A percentile compares a stretch with the other conserved stretches of the same genome.
Evolutionary conservation across 2,797 vertebrate species (phyloP).

Genomic region (Muscicapa striata): DNA sequence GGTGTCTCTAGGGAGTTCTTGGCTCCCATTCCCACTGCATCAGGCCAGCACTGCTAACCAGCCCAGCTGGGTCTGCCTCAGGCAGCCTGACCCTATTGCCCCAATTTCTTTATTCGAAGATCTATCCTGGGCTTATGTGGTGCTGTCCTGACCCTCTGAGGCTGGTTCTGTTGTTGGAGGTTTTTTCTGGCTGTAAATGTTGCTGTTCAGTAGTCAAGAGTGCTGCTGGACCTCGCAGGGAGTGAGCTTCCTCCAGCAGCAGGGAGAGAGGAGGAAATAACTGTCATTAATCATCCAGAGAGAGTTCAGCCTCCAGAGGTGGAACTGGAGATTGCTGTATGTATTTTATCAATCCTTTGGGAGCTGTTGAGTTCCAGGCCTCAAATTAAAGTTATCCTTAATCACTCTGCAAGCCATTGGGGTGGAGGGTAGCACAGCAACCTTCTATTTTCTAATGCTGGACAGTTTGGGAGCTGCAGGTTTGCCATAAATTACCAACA

Average conservation of each 20-base stretch:
- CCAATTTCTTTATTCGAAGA: not conserved
- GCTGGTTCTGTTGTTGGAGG: not conserved
- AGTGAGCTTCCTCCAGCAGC: not conserved
- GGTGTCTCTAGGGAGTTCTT: not conserved
- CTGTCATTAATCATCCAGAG: conserved; percentile 24
- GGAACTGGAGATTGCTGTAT: conserved; percentile 34
- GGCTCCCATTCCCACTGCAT: not conserved
- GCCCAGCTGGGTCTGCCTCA: not conserved
- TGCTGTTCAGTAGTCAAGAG: conserved; percentile 7
- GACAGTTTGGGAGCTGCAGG: conserved; percentile 2
- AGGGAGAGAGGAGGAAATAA: conserved; percentile 31
- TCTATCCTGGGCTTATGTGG: not conserved
- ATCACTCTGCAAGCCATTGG: conserved; percentile 1
- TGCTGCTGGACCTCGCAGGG: not conserved
- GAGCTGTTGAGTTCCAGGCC: conserved; percentile 38
- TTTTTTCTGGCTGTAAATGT: not conserved
- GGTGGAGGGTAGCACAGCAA: not conserved
- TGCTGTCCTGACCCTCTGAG: not conserved
- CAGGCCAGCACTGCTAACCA: not conserved
- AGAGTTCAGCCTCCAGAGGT: conserved; percentile 6
- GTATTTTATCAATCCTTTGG: conserved; percentile 54
- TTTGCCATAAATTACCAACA: conserved; percentile 36
- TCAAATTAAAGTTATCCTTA: conserved; percentile 49
- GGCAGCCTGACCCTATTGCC: not conserved
- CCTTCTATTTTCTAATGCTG: not conserved